Evolutionary conservation across 2,888 invertebrate species (phyloP).

Genomic region (Hypomecis atomaria): DNA sequence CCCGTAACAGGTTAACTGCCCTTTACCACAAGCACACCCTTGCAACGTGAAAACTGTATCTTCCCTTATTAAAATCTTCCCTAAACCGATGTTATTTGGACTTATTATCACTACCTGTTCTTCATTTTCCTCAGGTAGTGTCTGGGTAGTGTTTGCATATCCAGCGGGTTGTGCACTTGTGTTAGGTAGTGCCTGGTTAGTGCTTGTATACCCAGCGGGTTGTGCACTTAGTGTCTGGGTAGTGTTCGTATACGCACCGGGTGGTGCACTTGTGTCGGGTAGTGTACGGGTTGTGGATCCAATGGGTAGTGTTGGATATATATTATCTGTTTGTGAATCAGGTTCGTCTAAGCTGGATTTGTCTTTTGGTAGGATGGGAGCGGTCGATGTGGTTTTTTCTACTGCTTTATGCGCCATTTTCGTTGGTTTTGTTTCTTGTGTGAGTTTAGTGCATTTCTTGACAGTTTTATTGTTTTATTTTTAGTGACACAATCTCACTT

Average conservation of each 20-base stretch:
- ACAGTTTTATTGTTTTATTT: too few relatives aligned
- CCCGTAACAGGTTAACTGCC: slow-evolving; percentile 70
- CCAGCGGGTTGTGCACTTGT: too few relatives aligned
- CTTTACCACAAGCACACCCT: slow-evolving; percentile 71
- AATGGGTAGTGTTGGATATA: neutral
- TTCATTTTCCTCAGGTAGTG: neutral
- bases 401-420: slow-evolving; percentile 20
- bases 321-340: too few relatives aligned
- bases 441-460: neutral
- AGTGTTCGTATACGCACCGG: too few relatives aligned
- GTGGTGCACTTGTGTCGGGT: too few relatives aligned
- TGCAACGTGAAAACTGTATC: slow-evolving; percentile 71
- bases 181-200: too few relatives aligned
- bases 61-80: slow-evolving; percentile 63
- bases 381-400: slow-evolving; percentile 11
- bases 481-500: too few relatives aligned
- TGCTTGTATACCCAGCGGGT: too few relatives aligned
- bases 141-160: too few relatives aligned
- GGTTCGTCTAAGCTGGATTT: neutral
- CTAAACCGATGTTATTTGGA: slow-evolving; percentile 18
- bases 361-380: slow-evolving; percentile 14
- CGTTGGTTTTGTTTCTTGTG: neutral
- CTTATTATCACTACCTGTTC: slow-evolving; percentile 16
- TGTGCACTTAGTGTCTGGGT: too few relatives aligned
- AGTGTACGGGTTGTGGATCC: too few relatives aligned